Percentiles rank a stretch among this genome's conserved stretches.
These are phyloP conservation scores for Pachymerium ferrugineum DNA, from an alignment of 2,888 invertebrate genomes.

Conservation along the genomic window DNA sequence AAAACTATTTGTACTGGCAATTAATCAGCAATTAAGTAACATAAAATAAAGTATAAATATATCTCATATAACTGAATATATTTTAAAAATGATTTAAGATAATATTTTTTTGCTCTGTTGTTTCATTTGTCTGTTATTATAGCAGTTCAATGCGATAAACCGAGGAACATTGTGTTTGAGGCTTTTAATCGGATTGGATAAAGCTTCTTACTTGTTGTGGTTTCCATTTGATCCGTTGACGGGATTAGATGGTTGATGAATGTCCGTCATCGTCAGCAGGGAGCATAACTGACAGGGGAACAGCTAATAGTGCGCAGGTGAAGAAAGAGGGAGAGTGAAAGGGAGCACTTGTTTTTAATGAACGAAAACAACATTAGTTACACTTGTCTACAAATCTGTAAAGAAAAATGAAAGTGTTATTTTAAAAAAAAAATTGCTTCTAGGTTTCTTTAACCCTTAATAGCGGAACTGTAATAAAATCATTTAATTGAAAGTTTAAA, in stretches of 20 bases:
- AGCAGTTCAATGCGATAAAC: neutral
- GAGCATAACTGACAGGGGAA: conserved; percentile 22
- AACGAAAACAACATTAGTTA: neutral
- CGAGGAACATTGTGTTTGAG: neutral
- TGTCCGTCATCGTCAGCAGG: conserved; percentile 27
- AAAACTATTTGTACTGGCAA: no score
- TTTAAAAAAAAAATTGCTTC: neutral
- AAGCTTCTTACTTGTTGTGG: conserved; percentile 7
- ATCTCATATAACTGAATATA: no score
- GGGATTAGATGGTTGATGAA: conserved; percentile 15
- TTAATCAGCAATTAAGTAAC: no score
- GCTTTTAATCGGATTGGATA: neutral
- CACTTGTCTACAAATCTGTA: neutral
- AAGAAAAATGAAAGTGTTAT: neutral
- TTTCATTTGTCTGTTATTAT: neutral
- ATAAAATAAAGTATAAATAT: no score
- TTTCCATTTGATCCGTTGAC: neutral
- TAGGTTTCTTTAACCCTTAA: no score
- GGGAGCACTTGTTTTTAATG: neutral
- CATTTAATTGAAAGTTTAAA: no score
- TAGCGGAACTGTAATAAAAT: no score
- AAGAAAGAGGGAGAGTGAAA: neutral
- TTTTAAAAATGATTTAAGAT: no score
- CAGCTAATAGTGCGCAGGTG: no score
- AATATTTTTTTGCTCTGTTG: no score